phyloP scores from a whole-genome alignment of 2,113 vertebrate species.

The Hipposideros armiger region DNA sequence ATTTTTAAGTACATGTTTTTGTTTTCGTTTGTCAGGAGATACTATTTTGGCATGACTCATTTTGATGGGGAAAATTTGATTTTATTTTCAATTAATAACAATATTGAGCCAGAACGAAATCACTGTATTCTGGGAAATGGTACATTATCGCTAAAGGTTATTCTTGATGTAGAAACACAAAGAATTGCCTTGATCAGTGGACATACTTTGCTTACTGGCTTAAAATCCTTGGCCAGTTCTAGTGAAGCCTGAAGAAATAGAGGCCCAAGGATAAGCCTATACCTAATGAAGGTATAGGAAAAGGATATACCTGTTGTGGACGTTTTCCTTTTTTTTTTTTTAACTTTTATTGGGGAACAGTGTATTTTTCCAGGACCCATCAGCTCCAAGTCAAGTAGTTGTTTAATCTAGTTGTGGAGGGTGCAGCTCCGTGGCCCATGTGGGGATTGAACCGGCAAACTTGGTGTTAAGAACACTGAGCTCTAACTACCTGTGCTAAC shows the following conservation, averaged over 20 bases:
- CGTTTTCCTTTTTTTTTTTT: too few species aligned
- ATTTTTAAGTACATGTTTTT: not conserved
- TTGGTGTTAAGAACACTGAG: too few species aligned
- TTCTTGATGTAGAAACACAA: not conserved
- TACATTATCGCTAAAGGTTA: not conserved
- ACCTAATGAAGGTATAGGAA: not conserved
- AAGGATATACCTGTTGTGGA: not conserved
- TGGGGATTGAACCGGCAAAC: too few species aligned
- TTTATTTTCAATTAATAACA: conserved; percentile 23
- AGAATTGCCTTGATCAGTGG: not conserved
- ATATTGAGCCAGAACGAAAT: conserved; percentile 18
- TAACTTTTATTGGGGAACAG: too few species aligned
- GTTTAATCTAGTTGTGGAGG: too few species aligned
- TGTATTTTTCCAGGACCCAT: too few species aligned
- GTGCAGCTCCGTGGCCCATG: too few species aligned
- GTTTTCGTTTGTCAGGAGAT: not conserved
- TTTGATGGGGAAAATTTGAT: not conserved
- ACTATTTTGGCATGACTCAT: not conserved
- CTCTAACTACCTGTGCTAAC: too few species aligned
- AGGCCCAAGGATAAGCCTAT: not conserved
- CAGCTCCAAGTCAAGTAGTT: too few species aligned
- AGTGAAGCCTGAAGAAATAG: not conserved
- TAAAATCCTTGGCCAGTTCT: not conserved
- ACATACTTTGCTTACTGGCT: not conserved
- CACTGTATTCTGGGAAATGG: not conserved